Percentiles rank a stretch among this genome's conserved stretches.
Evolutionary conservation across 2,797 vertebrate species (phyloP).

Genomic region (Muscicapa striata): DNA sequence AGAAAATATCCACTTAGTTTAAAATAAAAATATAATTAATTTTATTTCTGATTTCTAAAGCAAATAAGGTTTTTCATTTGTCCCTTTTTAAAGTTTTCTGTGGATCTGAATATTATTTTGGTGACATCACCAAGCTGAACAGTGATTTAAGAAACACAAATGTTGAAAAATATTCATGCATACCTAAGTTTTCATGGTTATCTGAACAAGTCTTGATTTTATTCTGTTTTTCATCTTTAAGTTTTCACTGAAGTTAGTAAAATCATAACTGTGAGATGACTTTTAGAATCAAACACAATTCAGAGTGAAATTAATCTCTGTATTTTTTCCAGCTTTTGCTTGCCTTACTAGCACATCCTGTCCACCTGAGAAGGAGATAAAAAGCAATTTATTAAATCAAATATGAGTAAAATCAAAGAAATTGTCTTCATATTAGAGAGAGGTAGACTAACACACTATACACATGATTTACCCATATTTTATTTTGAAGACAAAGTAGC

Average conservation of each 20-base stretch:
- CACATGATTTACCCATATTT: neutral
- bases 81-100: neutral
- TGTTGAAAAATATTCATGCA: neutral
- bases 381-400: neutral
- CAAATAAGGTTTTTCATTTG: neutral
- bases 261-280: neutral
- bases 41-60: neutral
- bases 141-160: neutral
- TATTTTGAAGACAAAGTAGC: neutral
- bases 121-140: neutral
- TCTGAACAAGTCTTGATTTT: neutral
- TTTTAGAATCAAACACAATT: neutral
- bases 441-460: neutral
- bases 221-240: neutral
- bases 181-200: neutral
- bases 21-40: neutral
- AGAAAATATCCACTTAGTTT: rapidly evolving
- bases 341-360: neutral
- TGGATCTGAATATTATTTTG: neutral
- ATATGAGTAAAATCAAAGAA: neutral
- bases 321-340: neutral
- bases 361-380: neutral
- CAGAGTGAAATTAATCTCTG: neutral
- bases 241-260: neutral
- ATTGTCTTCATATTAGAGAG: neutral